These are phyloP conservation scores for Galeruca laticollis DNA, from an alignment of 2,888 invertebrate species.

Conservation along the genomic window DNA sequence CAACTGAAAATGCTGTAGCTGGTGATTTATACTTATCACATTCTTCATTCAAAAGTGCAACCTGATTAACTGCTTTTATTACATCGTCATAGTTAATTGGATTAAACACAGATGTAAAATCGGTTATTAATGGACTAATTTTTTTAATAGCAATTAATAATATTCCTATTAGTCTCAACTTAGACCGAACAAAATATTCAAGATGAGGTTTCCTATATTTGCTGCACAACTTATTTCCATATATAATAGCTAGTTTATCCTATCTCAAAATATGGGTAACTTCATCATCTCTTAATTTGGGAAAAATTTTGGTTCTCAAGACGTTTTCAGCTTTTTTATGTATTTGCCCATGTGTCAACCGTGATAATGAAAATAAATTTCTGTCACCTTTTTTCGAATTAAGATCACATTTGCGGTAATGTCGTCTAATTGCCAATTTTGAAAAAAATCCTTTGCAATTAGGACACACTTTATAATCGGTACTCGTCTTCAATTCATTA, in stretches of 20 bases:
- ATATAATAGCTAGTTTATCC: slow-evolving; percentile 27
- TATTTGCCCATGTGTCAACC: slow-evolving; percentile 23
- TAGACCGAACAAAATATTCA: slow-evolving; percentile 18
- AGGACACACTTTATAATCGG: slow-evolving; percentile 36
- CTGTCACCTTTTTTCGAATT: slow-evolving; percentile 11
- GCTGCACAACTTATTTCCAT: slow-evolving; percentile 26
- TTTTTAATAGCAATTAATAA: slow-evolving; percentile 18
- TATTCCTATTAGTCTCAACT: slow-evolving; percentile 23
- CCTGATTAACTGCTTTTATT: slow-evolving; percentile 25
- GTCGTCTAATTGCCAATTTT: slow-evolving; percentile 20
- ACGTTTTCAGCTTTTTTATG: slow-evolving; percentile 18
- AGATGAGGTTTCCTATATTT: slow-evolving; percentile 31
- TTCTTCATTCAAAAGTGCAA: slow-evolving; percentile 20
- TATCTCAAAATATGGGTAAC: slow-evolving; percentile 16
- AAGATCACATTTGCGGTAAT: slow-evolving; percentile 28
- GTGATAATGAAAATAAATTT: slow-evolving; percentile 9
- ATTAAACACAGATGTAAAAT: slow-evolving; percentile 24
- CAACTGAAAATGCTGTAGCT: slow-evolving; percentile 18
- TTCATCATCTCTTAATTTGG: slow-evolving; percentile 27
- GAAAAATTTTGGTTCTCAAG: slow-evolving; percentile 23
- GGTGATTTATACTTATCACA: slow-evolving; percentile 23
- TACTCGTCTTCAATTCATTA: slow-evolving; percentile 21
- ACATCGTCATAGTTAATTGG: slow-evolving; percentile 24
- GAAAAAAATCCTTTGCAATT: slow-evolving; percentile 29
- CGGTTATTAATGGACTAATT: slow-evolving; percentile 18